These are phyloP conservation scores for Saccopteryx bilineata DNA, from an alignment of 2,113 vertebrate species.

Conservation along the genomic window DNA sequence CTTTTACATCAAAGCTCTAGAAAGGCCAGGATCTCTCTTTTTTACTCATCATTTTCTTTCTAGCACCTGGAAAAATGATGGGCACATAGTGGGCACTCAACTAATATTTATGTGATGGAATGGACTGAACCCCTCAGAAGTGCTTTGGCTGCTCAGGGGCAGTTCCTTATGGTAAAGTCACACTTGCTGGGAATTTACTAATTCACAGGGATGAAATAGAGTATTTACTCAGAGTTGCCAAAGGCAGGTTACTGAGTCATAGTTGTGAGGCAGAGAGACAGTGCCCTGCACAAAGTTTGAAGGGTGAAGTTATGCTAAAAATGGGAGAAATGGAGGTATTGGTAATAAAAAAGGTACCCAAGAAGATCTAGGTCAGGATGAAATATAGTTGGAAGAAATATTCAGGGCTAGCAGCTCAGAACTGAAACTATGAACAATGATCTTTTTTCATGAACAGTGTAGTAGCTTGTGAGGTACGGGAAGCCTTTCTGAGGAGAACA, in stretches of 20 bases:
- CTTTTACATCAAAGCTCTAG: constrained; percentile 55
- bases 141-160: not conserved
- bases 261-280: not conserved
- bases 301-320: constrained; percentile 47
- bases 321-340: not conserved
- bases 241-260: constrained; percentile 55
- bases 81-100: constrained; percentile 50
- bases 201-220: not conserved
- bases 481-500: not conserved
- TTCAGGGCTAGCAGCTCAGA: not conserved
- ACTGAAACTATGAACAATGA: not conserved
- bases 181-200: not conserved
- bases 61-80: constrained; percentile 28
- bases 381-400: constrained; percentile 18
- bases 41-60: constrained; percentile 68
- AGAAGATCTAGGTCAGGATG: constrained; percentile 44
- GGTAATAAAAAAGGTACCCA: constrained; percentile 52
- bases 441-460: not conserved
- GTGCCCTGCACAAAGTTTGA: not conserved
- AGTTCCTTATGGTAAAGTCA: not conserved
- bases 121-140: not conserved
- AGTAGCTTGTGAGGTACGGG: not conserved
- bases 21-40: constrained; percentile 46
- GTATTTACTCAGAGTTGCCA: not conserved
- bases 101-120: constrained; percentile 16